Conservation (phyloP, 2,797 vertebrate genomes). For the Poecilia gillii region DNA sequence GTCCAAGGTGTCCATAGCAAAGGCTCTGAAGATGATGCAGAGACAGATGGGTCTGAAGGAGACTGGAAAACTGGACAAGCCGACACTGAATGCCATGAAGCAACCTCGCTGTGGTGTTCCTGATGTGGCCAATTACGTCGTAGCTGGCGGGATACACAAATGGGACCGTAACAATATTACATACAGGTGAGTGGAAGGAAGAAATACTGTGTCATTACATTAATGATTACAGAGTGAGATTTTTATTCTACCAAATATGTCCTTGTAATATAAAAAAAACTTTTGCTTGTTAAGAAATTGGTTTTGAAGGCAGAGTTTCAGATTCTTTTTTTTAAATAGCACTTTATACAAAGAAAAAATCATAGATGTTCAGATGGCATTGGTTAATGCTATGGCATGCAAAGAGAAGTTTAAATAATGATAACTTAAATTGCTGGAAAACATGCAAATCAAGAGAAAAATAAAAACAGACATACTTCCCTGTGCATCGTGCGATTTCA, state of each 20-base stretch:
- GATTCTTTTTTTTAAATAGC: neutral
- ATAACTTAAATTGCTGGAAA: neutral
- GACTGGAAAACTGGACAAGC: slow-evolving; percentile 85
- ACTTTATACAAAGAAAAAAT: neutral
- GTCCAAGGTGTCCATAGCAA: slow-evolving; percentile 70
- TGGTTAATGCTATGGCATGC: neutral
- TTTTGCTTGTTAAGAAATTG: no score
- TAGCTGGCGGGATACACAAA: slow-evolving; percentile 86
- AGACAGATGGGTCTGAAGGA: slow-evolving; percentile 86
- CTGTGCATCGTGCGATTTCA: neutral
- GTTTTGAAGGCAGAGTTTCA: neutral
- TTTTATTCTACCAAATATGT: neutral
- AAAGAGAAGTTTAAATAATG: neutral
- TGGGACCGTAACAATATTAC: slow-evolving; percentile 92
- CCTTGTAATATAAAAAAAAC: neutral
- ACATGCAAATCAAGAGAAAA: neutral
- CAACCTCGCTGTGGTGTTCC: slow-evolving; percentile 92
- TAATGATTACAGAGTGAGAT: neutral
- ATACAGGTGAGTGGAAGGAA: slow-evolving; percentile 83
- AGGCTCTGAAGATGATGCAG: slow-evolving; percentile 87
- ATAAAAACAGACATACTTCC: neutral
- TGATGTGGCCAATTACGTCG: slow-evolving; percentile 88
- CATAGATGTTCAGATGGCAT: neutral
- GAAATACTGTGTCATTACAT: neutral
- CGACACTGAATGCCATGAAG: slow-evolving; percentile 86